Conservation (phyloP, 2,888 invertebrate species). For the Dichetophora obliterata region DNA sequence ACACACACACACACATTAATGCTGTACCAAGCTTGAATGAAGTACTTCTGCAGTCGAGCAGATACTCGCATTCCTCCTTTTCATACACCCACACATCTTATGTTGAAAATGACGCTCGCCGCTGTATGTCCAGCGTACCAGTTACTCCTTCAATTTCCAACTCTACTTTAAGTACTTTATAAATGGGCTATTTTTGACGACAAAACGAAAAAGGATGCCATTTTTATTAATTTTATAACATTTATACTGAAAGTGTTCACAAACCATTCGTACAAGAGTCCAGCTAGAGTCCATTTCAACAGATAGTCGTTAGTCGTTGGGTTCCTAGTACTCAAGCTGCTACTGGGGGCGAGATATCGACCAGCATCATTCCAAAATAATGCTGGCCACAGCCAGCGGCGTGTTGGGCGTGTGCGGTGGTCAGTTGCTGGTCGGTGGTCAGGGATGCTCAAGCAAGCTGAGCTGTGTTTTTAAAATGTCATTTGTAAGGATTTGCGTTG, state of each 20-base stretch:
- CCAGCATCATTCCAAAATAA: too few species aligned
- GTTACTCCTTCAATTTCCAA: background rate
- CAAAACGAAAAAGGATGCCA: slow-evolving; percentile 40
- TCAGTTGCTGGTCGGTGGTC: too few species aligned
- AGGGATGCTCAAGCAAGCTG: background rate
- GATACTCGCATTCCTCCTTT: background rate
- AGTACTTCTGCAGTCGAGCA: background rate
- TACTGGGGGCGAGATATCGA: too few species aligned
- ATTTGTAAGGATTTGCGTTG: slow-evolving; percentile 51
- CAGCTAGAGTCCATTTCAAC: background rate
- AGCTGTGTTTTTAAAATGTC: slow-evolving; percentile 49
- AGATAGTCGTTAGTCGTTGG: background rate
- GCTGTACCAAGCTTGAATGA: background rate
- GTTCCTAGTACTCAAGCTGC: too few species aligned
- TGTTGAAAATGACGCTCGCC: slow-evolving; percentile 6
- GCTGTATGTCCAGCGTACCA: background rate
- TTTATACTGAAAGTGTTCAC: slow-evolving; percentile 43
- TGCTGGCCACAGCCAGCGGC: too few species aligned
- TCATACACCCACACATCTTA: background rate
- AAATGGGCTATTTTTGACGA: slow-evolving; percentile 49
- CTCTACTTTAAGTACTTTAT: slow-evolving; percentile 43
- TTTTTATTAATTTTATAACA: slow-evolving; percentile 53
- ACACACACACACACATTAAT: background rate
- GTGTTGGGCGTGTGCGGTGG: too few species aligned
- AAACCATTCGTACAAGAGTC: background rate